These are phyloP conservation scores for Aurelia aurita DNA, from an alignment of 30 jellyfish, hydroid and myxozoan genomes.

Conservation along the genomic window DNA sequence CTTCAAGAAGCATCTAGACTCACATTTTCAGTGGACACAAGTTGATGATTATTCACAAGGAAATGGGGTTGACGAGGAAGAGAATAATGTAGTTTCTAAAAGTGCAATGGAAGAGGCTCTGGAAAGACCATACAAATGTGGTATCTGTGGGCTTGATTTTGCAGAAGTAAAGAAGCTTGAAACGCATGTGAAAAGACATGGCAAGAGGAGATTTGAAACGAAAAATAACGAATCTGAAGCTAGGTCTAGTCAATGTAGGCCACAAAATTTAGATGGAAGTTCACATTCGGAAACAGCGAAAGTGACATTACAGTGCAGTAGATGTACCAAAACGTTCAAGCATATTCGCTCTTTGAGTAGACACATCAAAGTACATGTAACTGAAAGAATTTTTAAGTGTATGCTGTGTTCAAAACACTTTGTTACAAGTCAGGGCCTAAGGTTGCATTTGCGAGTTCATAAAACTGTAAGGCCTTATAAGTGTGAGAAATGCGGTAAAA, in stretches of 20 bases:
- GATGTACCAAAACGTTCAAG: background rate
- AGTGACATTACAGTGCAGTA: background rate
- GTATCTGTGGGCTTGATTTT: background rate
- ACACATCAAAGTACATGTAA: background rate
- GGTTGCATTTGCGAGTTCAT: background rate
- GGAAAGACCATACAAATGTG: conserved; percentile 3
- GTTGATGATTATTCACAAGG: background rate
- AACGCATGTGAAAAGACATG: background rate
- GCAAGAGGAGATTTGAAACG: too few species aligned
- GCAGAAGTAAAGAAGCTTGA: background rate
- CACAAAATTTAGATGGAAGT: too few species aligned
- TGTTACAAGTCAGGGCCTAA: background rate
- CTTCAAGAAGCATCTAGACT: background rate
- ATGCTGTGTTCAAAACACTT: background rate
- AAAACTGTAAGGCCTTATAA: background rate
- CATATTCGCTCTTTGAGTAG: background rate
- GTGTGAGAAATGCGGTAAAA: conserved; percentile 2
- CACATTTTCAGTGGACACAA: background rate
- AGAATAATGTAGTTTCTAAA: background rate
- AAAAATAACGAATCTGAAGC: too few species aligned
- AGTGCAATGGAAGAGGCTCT: background rate
- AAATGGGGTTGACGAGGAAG: background rate
- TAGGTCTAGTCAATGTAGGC: too few species aligned
- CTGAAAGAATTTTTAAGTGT: background rate
- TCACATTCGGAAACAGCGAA: too few species aligned